phyloP scores from a whole-genome alignment of 2,113 vertebrate species.

The Phyllopteryx taeniolatus region DNA sequence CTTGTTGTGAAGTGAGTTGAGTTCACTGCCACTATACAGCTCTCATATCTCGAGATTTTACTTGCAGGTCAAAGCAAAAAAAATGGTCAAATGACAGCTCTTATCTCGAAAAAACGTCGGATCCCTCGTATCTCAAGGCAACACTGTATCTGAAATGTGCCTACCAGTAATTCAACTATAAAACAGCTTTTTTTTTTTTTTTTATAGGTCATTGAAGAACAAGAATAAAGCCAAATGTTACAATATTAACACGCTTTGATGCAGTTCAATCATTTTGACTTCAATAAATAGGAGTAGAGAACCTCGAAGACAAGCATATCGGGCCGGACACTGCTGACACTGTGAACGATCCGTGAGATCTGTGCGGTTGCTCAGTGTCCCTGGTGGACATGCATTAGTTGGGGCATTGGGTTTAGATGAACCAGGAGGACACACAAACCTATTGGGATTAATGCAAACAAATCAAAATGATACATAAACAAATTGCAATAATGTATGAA shows the following conservation, averaged over 20 bases:
- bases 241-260: neutral
- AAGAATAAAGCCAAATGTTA: neutral
- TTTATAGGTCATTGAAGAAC: neutral
- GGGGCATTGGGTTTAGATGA: slow-evolving; percentile 77
- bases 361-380: slow-evolving; percentile 73
- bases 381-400: slow-evolving; percentile 76
- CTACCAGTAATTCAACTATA: neutral
- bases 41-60: too few relatives aligned
- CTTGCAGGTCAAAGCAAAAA: too few relatives aligned
- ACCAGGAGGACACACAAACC: slow-evolving; percentile 79
- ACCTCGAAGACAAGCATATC: slow-evolving; percentile 81
- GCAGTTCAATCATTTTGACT: neutral
- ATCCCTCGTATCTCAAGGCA: too few relatives aligned
- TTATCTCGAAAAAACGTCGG: too few relatives aligned
- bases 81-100: too few relatives aligned
- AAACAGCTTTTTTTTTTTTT: too few relatives aligned
- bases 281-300: neutral
- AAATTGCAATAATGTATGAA: neutral
- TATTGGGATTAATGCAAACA: slow-evolving; percentile 25
- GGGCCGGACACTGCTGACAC: slow-evolving; percentile 78
- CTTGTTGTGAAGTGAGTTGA: too few relatives aligned
- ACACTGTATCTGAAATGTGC: neutral
- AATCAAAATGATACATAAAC: neutral
- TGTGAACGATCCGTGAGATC: slow-evolving; percentile 81
- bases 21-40: too few relatives aligned